phyloP scores from a whole-genome alignment of 2,888 invertebrate genomes.

The Caenorhabditis zanzibari region DNA sequence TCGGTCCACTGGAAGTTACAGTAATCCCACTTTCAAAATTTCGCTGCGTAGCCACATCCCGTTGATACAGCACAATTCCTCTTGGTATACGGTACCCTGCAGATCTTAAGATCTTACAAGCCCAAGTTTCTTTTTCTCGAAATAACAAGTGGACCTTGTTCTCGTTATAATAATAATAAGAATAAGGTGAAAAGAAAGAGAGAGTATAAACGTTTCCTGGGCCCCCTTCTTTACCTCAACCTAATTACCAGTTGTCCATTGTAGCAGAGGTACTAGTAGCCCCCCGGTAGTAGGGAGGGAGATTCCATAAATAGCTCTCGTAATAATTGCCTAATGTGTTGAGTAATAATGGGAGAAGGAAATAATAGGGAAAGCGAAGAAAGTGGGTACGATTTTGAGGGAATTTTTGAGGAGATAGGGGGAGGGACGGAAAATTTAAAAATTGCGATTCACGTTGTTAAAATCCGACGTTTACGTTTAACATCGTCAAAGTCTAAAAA shows the following conservation, averaged over 20 bases:
- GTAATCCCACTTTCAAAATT: too few species aligned
- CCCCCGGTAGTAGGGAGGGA: neutral
- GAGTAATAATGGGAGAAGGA: constrained; percentile 1
- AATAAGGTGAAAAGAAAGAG: neutral
- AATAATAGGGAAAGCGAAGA: neutral
- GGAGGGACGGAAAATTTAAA: too few species aligned
- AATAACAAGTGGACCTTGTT: neutral
- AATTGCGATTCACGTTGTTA: too few species aligned
- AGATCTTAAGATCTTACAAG: too few species aligned
- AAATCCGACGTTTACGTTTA: too few species aligned
- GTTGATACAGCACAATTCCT: too few species aligned
- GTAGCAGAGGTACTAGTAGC: constrained; percentile 19
- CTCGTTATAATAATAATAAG: neutral
- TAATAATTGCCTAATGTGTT: constrained; percentile 59
- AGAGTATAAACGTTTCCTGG: constrained; percentile 56
- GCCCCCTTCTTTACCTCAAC: constrained; percentile 4
- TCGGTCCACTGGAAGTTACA: too few species aligned
- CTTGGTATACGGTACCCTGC: too few species aligned
- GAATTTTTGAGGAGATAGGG: neutral
- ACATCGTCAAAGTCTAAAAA: too few species aligned
- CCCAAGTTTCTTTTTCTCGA: neutral
- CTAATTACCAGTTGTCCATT: constrained; percentile 64
- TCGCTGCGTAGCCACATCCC: too few species aligned
- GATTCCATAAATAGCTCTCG: neutral
- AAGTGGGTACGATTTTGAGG: neutral